Conservation (phyloP, 2,113 vertebrate species). For the Murina feae region DNA sequence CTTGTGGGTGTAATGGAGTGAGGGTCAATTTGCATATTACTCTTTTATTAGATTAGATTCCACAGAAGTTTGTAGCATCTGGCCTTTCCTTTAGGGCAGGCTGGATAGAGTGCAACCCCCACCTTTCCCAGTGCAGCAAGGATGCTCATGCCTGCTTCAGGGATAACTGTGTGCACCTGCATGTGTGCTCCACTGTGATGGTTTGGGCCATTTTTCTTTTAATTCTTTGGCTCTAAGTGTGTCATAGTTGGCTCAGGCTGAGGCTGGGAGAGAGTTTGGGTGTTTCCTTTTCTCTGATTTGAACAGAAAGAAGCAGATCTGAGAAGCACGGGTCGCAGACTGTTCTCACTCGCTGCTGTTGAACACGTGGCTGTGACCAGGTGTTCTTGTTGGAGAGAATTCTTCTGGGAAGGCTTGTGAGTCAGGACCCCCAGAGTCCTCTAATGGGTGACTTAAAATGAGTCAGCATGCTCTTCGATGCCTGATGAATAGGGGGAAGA, state of each 20-base stretch:
- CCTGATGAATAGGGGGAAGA: neutral
- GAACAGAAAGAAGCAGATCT: neutral
- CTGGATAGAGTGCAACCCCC: fast-evolving
- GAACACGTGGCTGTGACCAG: neutral
- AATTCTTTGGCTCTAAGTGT: neutral
- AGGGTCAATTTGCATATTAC: too few species aligned
- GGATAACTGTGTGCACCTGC: neutral
- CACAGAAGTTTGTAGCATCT: neutral
- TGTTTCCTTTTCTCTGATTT: neutral
- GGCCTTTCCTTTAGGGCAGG: neutral
- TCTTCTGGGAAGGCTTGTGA: constrained; percentile 56
- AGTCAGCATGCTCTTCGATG: neutral
- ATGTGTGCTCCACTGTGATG: neutral
- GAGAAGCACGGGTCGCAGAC: neutral
- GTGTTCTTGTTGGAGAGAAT: neutral
- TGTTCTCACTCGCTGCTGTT: neutral
- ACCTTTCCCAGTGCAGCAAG: neutral
- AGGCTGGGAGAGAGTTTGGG: neutral
- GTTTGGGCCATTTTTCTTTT: neutral
- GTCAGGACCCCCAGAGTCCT: constrained; percentile 18
- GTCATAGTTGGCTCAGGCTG: neutral
- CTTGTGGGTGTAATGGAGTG: too few species aligned
- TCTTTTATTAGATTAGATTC: too few species aligned
- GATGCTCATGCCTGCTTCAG: neutral
- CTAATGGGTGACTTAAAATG: neutral